These are phyloP conservation scores for Anguilla rostrata DNA, from an alignment of 2,113 vertebrate species.

Conservation along the genomic window DNA sequence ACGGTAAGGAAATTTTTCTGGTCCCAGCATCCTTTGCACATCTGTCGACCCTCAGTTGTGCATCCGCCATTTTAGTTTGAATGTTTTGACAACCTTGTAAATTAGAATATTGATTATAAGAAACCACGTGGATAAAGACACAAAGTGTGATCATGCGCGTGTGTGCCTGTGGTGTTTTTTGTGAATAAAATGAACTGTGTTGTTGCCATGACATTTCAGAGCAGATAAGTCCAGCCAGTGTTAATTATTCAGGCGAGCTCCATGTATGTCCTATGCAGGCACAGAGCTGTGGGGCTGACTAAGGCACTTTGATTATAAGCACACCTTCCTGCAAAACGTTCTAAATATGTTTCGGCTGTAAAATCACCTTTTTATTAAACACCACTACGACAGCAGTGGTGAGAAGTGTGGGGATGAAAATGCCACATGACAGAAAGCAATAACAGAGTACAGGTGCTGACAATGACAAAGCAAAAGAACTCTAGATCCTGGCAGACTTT, in stretches of 20 bases:
- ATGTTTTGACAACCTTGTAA: slow-evolving; percentile 57
- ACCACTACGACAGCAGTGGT: slow-evolving; percentile 8
- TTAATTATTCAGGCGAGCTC: slow-evolving; percentile 19
- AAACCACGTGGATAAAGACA: slow-evolving; percentile 39
- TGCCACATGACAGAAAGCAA: slow-evolving; percentile 8
- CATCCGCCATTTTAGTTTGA: slow-evolving; percentile 50
- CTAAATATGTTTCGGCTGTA: neutral
- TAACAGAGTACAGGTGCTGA: slow-evolving; percentile 32
- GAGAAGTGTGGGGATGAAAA: slow-evolving; percentile 2
- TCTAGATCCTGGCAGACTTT: slow-evolving; percentile 22
- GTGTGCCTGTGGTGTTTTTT: neutral
- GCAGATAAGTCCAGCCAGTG: neutral
- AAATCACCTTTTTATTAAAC: slow-evolving; percentile 26
- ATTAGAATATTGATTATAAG: slow-evolving; percentile 52
- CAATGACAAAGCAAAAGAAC: slow-evolving; percentile 29
- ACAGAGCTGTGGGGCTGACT: slow-evolving; percentile 16
- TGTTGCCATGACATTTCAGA: slow-evolving; percentile 29
- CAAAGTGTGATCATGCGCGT: slow-evolving; percentile 28
- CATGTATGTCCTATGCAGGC: slow-evolving; percentile 15
- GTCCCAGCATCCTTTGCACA: slow-evolving; percentile 2
- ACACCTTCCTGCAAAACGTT: neutral
- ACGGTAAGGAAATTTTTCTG: slow-evolving; percentile 34
- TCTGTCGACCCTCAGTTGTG: neutral
- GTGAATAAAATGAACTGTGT: slow-evolving; percentile 31
- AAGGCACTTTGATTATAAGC: slow-evolving; percentile 5